phyloP scores from a whole-genome alignment of 2,113 vertebrate genomes.

The Peromyscus leucopus region DNA sequence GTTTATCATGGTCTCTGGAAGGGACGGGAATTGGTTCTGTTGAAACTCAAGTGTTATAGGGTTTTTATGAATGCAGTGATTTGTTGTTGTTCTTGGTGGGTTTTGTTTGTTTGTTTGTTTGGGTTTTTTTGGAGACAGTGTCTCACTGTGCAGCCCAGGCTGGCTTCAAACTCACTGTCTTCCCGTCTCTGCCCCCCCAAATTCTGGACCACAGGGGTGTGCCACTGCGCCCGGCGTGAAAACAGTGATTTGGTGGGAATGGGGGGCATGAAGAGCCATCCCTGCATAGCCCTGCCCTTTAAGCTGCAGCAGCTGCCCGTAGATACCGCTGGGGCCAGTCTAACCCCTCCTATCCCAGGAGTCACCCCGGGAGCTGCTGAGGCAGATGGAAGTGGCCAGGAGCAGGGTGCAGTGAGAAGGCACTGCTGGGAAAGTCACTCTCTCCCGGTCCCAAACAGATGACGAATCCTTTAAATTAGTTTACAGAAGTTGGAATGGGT shows the following conservation, averaged over 20 bases:
- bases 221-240: neutral
- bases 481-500: slow-evolving; percentile 65
- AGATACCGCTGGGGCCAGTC: neutral
- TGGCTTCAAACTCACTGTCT: neutral
- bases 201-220: neutral
- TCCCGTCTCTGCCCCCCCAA: neutral
- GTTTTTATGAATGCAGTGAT: slow-evolving; percentile 51
- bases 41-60: neutral
- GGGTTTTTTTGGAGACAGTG: neutral
- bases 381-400: slow-evolving; percentile 21
- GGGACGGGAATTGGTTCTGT: slow-evolving; percentile 14
- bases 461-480: slow-evolving; percentile 65
- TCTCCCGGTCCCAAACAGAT: slow-evolving; percentile 56
- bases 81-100: neutral
- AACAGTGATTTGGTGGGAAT: neutral
- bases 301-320: neutral
- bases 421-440: slow-evolving; percentile 60
- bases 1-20: slow-evolving; percentile 58
- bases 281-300: neutral
- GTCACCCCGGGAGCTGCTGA: slow-evolving; percentile 59
- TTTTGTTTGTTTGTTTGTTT: neutral
- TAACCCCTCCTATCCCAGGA: neutral
- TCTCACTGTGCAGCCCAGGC: neutral
- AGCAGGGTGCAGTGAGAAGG: slow-evolving; percentile 49
- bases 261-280: neutral